Conservation (phyloP, 2,797 vertebrate species). For the Lagorchestes hirsutus region DNA sequence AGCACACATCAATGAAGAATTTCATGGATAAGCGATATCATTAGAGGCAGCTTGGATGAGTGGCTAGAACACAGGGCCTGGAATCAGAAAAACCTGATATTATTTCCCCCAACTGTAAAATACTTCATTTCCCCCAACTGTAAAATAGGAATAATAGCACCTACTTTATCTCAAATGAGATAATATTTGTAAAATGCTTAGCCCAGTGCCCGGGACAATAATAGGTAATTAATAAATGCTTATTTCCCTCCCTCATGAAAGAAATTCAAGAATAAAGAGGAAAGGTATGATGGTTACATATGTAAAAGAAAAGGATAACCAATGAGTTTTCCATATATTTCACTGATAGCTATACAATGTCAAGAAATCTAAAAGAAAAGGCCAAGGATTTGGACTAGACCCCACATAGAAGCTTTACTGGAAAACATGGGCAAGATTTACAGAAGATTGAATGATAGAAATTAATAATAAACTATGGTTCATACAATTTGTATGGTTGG, state of each 20-base stretch:
- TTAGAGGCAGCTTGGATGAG: not conserved
- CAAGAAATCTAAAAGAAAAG: not conserved
- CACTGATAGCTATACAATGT: not conserved
- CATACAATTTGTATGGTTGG: not conserved
- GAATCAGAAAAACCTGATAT: not conserved
- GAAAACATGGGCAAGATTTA: not conserved
- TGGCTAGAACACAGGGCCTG: not conserved
- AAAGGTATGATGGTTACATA: not conserved
- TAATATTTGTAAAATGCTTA: not conserved
- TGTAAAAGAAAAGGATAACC: not conserved
- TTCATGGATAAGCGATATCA: not conserved
- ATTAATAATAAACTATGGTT: not conserved
- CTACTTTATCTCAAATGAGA: not conserved
- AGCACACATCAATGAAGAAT: not conserved
- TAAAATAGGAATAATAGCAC: not conserved
- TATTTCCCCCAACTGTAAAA: too few relatives aligned
- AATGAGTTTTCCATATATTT: not conserved
- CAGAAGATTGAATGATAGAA: not conserved
- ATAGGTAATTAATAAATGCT: not conserved
- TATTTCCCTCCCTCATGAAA: not conserved
- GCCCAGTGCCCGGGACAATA: not conserved
- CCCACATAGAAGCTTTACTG: not conserved
- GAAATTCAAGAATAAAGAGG: not conserved
- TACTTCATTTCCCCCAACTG: not conserved
- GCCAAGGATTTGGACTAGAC: not conserved